Evolutionary conservation across 2,888 invertebrate species (phyloP).

Genomic region (Amiota communis): DNA sequence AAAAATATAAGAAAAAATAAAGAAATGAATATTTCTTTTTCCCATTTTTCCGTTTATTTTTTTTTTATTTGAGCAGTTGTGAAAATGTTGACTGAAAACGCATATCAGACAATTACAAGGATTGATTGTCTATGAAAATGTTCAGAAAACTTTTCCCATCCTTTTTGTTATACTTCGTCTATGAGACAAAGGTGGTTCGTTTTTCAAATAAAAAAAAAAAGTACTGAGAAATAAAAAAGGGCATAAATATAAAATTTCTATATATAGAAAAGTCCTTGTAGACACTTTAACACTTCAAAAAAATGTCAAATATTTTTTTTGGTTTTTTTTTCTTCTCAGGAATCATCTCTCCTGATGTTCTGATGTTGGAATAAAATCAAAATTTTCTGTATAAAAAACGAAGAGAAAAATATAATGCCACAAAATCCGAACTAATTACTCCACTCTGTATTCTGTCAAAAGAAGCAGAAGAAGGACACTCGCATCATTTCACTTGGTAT

Average conservation of each 20-base stretch:
- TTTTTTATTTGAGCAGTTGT: neutral
- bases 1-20: no score
- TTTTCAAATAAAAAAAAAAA: conserved; percentile 58
- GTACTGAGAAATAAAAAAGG: conserved; percentile 24
- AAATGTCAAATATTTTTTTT: conserved; percentile 56
- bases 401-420: conserved; percentile 65
- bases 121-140: conserved; percentile 72
- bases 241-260: conserved; percentile 31
- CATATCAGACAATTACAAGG: conserved; percentile 71
- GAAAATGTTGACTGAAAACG: conserved; percentile 47
- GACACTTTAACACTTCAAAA: conserved; percentile 70
- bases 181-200: conserved; percentile 67
- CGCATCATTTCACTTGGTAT: conserved; percentile 68
- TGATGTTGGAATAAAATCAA: no score
- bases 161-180: conserved; percentile 42
- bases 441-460: conserved; percentile 46
- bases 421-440: conserved; percentile 70
- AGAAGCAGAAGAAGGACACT: conserved; percentile 49
- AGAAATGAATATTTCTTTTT: conserved; percentile 44
- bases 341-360: neutral
- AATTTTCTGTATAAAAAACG: conserved; percentile 1
- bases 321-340: conserved; percentile 1
- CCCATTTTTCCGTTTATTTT: conserved; percentile 22
- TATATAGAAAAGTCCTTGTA: conserved; percentile 43
- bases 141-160: conserved; percentile 58